Base-by-base conservation (phyloP, 92 coral and sea anemone genomes). In the Scolanthus callimorphus region DNA sequence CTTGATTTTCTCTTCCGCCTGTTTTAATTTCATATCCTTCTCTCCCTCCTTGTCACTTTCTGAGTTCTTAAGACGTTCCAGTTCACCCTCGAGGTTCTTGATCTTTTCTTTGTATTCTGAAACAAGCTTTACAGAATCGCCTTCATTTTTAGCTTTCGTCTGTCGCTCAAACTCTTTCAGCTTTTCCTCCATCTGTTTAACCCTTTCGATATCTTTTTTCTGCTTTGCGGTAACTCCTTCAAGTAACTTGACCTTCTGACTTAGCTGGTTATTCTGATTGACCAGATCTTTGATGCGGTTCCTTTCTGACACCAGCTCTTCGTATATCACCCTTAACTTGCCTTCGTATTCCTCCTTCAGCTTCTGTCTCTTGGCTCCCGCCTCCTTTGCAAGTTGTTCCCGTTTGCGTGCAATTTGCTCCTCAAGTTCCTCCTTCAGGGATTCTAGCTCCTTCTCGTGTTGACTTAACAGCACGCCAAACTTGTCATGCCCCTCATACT, bases 401-500 rank as follows among this genome's bases (percentile, higher is more conserved):
- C 95, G 52, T 61, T 87, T 87, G 47, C 65, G 72, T 10, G 95
- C 83, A 20, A 87, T 87, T 73, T 87, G 95, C 22, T 87, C 95
- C 43, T 87, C 95, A 29, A 87, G 90, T 37, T 87, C 95, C 63
- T 78, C 90, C 23, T 87, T 87, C 48, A 87, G 60, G 25, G 52
- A 66, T 31, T 82, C 95, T 1, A 87, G 77, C 49, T 87, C 95
- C 56, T 82, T 87, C 62, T 87, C 95, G 39, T 87, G 95, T 34
- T 87, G 90, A 38, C 95, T 87, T 52, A 87, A 48, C 10, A 87
- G 85, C 19, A 87, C 95, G 9, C 95, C 95, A 57, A 87, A 87
- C 61, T 70, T 87, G 65, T 87, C 66, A 3, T 67, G 58, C 0
- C 95, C 95, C 50, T 87, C 95, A 46, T 87, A 85, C 55, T 87